Evolutionary conservation across 2,113 vertebrate species (phyloP), one percentile per base, ranked within the genome.

Genomic region (Falco punctatus): DNA sequence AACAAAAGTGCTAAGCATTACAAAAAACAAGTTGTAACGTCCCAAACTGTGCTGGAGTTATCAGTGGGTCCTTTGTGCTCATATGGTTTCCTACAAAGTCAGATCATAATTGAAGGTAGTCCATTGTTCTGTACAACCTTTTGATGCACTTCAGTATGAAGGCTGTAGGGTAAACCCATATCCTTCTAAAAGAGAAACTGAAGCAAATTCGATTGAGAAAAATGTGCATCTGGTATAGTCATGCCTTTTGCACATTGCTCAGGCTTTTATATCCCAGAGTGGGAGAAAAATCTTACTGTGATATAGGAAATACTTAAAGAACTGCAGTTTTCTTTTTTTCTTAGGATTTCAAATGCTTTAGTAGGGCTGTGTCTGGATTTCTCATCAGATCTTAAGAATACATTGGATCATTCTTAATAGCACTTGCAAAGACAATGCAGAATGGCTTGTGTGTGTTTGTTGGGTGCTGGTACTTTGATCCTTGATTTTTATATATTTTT

Each of bases 381-480:
- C 93, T 97, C 96, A 97, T 97, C 89, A 95, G 49, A 77, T 38
- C 33, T 93, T 86, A 87, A 86, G 86, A 95, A 74, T 49, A 75
- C 64, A 32, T 65, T 59, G 67, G 57, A 86, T 80, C 82, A 77
- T 85, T 81, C 55, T 32, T 66, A 81, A 82, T 61, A 28, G 65
- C 51, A 74, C 81, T 91, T 88, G 91, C 90, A 94, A 96, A 96
- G 69, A 71, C 93, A 90, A 59, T 28, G 44, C 46, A 44, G 61
- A 78, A 59, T 78, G 59, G 49, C 77, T 71, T 59, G 49, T 82
- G 64, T 64, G 61, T 74, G 62, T 96, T 83, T 94, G 91, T 57
- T 55, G 75, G 46, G 55, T 58, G 83, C 79, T 94, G 90, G 85
- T 66, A 58, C 52, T 96, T 94, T 94, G 86, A 96, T 94, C 83